These are phyloP conservation scores for Carapus acus DNA, from an alignment of 2,797 vertebrate species.

Conservation along the genomic window DNA sequence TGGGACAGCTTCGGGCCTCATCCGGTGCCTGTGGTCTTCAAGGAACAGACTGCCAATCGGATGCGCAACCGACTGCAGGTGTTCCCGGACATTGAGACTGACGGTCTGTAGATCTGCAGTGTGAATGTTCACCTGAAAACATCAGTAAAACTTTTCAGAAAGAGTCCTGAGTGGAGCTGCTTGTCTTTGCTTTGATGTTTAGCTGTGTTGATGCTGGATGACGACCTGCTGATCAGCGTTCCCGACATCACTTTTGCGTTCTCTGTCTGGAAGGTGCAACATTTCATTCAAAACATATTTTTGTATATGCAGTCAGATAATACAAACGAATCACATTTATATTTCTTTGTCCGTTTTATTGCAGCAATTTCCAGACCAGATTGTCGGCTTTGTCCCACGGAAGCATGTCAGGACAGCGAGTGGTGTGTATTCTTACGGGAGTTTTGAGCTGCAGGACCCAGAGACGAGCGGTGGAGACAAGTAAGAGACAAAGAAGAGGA, in stretches of 20 bases:
- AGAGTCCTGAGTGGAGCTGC: neutral
- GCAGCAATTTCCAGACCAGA: constrained; percentile 92
- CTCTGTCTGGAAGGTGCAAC: constrained; percentile 92
- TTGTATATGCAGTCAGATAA: too few species aligned
- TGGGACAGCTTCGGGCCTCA: constrained; percentile 89
- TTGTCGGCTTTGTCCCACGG: constrained; percentile 91
- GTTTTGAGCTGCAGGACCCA: constrained; percentile 86
- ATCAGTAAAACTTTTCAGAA: too few species aligned
- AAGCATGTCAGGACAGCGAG: constrained; percentile 82
- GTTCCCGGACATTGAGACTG: constrained; percentile 83
- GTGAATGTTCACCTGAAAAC: too few species aligned
- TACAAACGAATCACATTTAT: neutral
- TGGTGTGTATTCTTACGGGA: constrained; percentile 86
- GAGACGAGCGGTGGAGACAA: constrained; percentile 78
- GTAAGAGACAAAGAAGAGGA: constrained; percentile 30
- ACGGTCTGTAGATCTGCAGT: constrained; percentile 72
- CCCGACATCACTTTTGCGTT: constrained; percentile 90
- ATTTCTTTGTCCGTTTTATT: neutral
- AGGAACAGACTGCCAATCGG: constrained; percentile 78
- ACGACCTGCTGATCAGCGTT: constrained; percentile 87
- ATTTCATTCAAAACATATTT: too few species aligned
- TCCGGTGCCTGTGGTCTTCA: constrained; percentile 85
- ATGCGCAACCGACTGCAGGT: constrained; percentile 89
- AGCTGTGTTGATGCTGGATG: constrained; percentile 94
- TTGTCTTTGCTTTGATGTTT: constrained; percentile 2